A percentile compares a stretch with the other conserved stretches of the same genome.
These are phyloP conservation scores for Phaedon cochleariae DNA, from an alignment of 2,888 invertebrate species.

Conservation along the genomic window DNA sequence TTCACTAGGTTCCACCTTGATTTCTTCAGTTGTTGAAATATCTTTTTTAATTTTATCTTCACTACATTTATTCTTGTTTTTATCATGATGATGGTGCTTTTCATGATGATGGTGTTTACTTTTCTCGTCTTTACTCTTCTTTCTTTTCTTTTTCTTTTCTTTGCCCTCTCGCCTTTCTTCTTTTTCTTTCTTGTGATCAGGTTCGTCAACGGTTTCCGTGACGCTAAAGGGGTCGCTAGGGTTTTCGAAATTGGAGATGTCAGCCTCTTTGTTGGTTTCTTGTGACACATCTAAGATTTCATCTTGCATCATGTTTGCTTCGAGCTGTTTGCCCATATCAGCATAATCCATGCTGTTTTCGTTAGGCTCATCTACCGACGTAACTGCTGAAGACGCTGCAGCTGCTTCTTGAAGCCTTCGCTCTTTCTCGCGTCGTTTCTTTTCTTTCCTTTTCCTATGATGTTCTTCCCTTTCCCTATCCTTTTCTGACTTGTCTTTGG, in stretches of 20 bases:
- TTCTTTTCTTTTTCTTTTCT: constrained; percentile 86
- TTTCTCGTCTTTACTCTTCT: constrained; percentile 82
- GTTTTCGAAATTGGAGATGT: constrained; percentile 58
- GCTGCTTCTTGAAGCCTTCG: constrained; percentile 63
- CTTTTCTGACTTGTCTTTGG: constrained; percentile 42
- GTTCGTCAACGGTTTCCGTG: constrained; percentile 29
- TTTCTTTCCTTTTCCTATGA: constrained; percentile 69
- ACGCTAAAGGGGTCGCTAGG: constrained; percentile 34
- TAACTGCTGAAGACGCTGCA: constrained; percentile 43
- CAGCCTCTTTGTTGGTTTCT: constrained; percentile 54
- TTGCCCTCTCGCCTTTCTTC: constrained; percentile 70
- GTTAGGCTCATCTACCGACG: constrained; percentile 60
- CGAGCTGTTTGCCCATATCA: constrained; percentile 83
- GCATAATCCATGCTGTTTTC: constrained; percentile 84
- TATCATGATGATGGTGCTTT: constrained; percentile 67
- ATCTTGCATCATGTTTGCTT: constrained; percentile 80
- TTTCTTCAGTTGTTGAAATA: constrained; percentile 44
- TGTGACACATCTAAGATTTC: constrained; percentile 66
- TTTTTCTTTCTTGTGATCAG: constrained; percentile 51
- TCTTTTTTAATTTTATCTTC: constrained; percentile 52
- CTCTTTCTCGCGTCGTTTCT: constrained; percentile 58
- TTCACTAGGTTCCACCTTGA: constrained; percentile 42
- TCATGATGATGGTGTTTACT: constrained; percentile 69
- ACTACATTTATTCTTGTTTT: constrained; percentile 57
- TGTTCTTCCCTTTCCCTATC: constrained; percentile 64